Conservation (phyloP, 2,888 invertebrate genomes). For the Cantharis rustica region DNA sequence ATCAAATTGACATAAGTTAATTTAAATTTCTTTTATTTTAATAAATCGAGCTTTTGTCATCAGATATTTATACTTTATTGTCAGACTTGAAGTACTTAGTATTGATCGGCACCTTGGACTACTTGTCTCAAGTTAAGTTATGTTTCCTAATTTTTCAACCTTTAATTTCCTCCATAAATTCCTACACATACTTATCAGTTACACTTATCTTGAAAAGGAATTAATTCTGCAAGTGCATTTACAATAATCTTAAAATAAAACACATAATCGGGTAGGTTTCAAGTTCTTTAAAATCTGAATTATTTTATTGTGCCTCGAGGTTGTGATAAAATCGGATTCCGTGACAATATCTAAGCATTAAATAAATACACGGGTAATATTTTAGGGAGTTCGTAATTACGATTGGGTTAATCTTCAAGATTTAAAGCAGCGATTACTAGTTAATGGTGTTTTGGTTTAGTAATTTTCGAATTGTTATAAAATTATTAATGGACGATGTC, state of each 20-base stretch:
- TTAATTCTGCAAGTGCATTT: neutral
- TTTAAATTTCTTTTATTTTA: neutral
- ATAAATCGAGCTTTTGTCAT: neutral
- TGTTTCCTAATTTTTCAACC: neutral
- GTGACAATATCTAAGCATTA: neutral
- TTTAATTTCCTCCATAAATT: neutral
- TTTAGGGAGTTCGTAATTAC: neutral
- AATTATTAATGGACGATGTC: neutral
- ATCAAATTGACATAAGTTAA: neutral
- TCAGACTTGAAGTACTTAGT: neutral
- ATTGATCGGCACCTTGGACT: neutral
- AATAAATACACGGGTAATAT: neutral
- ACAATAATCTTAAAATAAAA: neutral
- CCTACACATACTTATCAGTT: neutral
- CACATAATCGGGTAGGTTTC: neutral
- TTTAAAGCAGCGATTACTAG: neutral
- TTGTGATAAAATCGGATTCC: neutral
- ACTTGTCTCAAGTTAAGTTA: neutral
- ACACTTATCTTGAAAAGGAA: neutral
- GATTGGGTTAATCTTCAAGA: neutral
- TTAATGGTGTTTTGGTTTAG: neutral
- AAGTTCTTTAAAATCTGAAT: neutral
- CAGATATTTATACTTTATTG: neutral
- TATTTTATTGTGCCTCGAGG: neutral
- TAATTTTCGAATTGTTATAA: neutral